Percentiles rank a stretch among this genome's conserved stretches.
phyloP scores from a whole-genome alignment of 2,113 vertebrate genomes.

The Hippolais icterina region DNA sequence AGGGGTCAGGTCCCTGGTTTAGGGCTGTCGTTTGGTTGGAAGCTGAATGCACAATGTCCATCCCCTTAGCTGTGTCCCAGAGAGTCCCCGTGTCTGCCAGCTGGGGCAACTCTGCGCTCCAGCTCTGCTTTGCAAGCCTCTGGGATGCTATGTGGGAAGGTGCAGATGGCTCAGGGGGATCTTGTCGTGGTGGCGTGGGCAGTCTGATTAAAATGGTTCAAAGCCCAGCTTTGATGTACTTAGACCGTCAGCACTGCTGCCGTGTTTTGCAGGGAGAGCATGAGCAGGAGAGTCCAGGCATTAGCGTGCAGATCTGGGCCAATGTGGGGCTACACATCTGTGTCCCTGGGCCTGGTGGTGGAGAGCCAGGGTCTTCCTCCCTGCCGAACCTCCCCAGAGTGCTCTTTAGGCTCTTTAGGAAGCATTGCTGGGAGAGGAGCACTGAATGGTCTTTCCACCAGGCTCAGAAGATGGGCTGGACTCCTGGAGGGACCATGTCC shows the following conservation, averaged over 20 bases:
- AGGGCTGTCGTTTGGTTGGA: neutral
- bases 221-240: neutral
- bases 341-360: accelerated
- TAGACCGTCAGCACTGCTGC: neutral
- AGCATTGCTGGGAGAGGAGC: neutral
- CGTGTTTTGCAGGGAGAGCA: neutral
- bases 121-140: neutral
- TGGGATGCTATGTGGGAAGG: neutral
- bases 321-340: neutral
- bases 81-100: neutral
- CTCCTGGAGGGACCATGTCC: accelerated
- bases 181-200: accelerated
- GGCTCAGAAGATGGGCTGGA: neutral
- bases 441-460: neutral
- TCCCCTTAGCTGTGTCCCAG: neutral
- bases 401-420: neutral
- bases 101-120: neutral
- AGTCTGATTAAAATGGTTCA: neutral
- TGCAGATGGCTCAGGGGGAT: neutral
- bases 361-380: neutral
- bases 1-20: neutral
- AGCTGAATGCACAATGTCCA: neutral
- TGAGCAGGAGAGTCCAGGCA: neutral
- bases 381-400: neutral
- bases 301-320: neutral